Base-by-base conservation (phyloP, 2,797 vertebrate species). In the Coregonus ussuriensis region DNA sequence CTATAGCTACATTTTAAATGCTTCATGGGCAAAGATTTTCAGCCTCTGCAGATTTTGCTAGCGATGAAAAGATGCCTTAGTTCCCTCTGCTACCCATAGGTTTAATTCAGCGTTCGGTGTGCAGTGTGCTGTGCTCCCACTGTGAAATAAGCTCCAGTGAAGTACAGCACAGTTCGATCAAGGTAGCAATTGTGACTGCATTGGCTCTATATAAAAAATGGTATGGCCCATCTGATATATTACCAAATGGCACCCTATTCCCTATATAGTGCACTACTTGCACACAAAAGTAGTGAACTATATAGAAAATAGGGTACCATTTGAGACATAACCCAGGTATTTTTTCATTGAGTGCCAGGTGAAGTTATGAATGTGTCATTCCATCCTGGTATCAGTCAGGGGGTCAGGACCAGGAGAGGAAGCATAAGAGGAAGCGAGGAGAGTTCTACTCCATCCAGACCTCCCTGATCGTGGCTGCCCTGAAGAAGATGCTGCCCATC, bases 401-500 rank as follows among this genome's bases (percentile, higher is more conserved):
- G 87, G 98, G 97, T 80, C 97, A 99, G 90, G 97, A 99, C 89
- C 98, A 99, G 88, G 98, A 99, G 82, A 94, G 98, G 82, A 99
- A 97, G 88, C 98, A 97, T 91, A 97, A 96, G 82, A 99, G 97
- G 87, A 93, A 97, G 13, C 95, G 97, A 9, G 98, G 98, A 1
- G 98, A 99, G 90, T 93, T 98, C 80, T 99, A 99, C 86, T 99
- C 98, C 54, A 94, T 99, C 90, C 98, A 99, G 91, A 99, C 98
- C 4, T 99, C 98, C 0, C 92, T 99, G 83, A 99, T 99, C 67
- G 98, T 99, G 82, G 97, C 98, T 0, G 97, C 97, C 0, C 93
- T 99, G 90, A 99, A 99, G 94, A 99, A 98, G 91, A 98, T 99
- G 97, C 91, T 99, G 88, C 98, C 98, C n/a, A 98, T 99, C 53